Evolutionary conservation across 2,113 vertebrate species (phyloP).

Genomic region (Nycticorax nycticorax): DNA sequence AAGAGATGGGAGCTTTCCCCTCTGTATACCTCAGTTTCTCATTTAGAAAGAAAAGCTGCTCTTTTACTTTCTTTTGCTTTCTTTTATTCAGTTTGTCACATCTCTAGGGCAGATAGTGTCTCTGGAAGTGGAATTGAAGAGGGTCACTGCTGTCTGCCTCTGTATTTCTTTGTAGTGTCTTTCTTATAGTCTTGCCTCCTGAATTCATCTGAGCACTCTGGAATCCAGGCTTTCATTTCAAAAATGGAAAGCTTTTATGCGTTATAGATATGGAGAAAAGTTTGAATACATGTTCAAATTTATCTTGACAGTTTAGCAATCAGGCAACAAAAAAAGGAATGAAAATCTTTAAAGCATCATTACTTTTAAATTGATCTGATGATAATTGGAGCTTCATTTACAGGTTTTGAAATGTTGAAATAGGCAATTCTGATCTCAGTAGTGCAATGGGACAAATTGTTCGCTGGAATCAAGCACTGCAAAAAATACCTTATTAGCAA

Average conservation of each 20-base stretch:
- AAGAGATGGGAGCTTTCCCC: rapidly evolving
- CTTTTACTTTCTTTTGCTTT: neutral
- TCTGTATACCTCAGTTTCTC: neutral
- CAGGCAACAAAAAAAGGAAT: neutral
- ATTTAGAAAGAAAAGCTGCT: neutral
- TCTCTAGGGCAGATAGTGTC: neutral
- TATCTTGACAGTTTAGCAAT: neutral
- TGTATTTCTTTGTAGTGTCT: neutral
- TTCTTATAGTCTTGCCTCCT: neutral
- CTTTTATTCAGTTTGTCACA: neutral
- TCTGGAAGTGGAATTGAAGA: neutral
- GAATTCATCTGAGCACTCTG: neutral
- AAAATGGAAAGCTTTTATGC: neutral
- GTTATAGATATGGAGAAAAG: neutral
- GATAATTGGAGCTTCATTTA: conserved; percentile 19
- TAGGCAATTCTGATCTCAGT: neutral
- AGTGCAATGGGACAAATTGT: neutral
- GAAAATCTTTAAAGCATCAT: neutral
- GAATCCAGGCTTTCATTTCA: neutral
- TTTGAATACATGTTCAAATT: neutral
- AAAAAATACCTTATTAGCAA: neutral
- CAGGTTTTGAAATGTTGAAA: conserved; percentile 13
- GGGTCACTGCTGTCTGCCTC: neutral
- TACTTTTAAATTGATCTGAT: conserved; percentile 9
- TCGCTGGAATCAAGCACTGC: neutral